These are phyloP conservation scores for Mamestra brassicae DNA, from an alignment of 2,888 invertebrate genomes.

Conservation along the genomic window DNA sequence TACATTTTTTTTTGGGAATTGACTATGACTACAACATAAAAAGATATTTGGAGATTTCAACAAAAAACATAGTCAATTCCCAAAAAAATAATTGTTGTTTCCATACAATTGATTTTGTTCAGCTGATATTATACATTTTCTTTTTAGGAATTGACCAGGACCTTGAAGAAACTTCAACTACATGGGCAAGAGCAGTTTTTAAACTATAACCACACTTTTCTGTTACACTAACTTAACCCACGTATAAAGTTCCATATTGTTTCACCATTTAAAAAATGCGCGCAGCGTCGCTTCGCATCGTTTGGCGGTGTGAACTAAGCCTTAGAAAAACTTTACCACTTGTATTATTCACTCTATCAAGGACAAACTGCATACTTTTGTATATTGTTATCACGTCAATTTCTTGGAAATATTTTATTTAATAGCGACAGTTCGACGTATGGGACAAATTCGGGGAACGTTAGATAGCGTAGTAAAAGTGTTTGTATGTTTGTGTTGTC, in stretches of 20 bases:
- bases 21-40: too few relatives aligned
- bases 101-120: too few relatives aligned
- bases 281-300: constrained; percentile 14
- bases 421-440: constrained; percentile 16
- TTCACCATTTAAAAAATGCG: not conserved
- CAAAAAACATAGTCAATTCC: too few relatives aligned
- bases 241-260: not conserved
- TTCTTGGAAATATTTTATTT: constrained; percentile 51
- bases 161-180: too few relatives aligned
- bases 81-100: too few relatives aligned
- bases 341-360: constrained; percentile 64
- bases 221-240: too few relatives aligned
- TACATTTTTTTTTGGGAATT: too few relatives aligned
- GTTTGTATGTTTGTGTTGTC: constrained; percentile 21
- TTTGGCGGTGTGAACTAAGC: constrained; percentile 33
- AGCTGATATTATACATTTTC: too few relatives aligned
- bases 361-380: constrained; percentile 49
- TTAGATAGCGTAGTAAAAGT: constrained; percentile 29
- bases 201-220: too few relatives aligned
- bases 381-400: constrained; percentile 47
- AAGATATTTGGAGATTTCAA: too few relatives aligned
- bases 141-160: too few relatives aligned
- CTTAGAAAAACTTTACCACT: constrained; percentile 18
- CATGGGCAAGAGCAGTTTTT: too few relatives aligned
- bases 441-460: constrained; percentile 23